phyloP scores from a whole-genome alignment of 1,140 invertebrate genomes.

The Drosophila chauvacae region DNA sequence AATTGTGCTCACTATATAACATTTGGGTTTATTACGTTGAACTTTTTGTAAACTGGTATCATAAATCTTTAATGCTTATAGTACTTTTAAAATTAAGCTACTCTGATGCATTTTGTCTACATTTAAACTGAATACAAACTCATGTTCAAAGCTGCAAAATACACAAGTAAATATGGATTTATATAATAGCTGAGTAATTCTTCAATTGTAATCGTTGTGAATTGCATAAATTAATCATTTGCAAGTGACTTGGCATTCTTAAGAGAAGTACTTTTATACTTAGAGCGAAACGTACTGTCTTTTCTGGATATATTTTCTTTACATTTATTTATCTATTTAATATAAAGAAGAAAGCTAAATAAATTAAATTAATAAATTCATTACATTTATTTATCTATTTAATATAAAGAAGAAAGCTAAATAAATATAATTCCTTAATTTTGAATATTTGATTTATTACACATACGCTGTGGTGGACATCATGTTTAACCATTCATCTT shows the following conservation, averaged over 20 bases:
- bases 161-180: not conserved
- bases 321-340: not conserved
- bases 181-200: constrained; percentile 8
- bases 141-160: not conserved
- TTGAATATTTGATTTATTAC: not conserved
- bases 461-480: not conserved
- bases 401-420: not conserved
- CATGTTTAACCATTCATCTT: not conserved
- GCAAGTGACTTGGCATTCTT: not conserved
- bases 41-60: not conserved
- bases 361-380: too few relatives aligned
- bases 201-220: constrained; percentile 10
- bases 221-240: constrained; percentile 17
- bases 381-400: not conserved
- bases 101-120: not conserved
- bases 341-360: too few relatives aligned
- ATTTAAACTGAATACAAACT: too few relatives aligned
- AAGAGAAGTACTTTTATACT: not conserved
- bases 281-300: not conserved
- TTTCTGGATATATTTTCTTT: too few relatives aligned
- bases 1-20: too few relatives aligned
- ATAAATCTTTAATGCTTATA: not conserved
- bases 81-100: not conserved
- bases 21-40: not conserved
- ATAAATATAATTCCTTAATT: not conserved